Conservation (phyloP, 2,113 vertebrate genomes). For the Nestor notabilis region DNA sequence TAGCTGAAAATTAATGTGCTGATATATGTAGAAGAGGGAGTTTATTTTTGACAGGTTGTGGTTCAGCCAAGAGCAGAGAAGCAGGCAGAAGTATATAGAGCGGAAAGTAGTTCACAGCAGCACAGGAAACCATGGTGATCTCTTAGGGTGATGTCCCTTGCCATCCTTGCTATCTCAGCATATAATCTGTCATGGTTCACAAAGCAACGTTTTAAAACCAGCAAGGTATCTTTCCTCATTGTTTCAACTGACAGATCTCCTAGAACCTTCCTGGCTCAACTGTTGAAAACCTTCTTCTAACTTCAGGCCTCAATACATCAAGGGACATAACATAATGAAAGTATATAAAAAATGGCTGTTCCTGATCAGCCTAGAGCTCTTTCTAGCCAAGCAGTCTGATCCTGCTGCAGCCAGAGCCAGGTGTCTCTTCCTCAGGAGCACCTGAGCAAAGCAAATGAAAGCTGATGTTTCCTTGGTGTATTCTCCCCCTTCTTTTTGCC, state of each 20-base stretch:
- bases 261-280: neutral
- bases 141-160: neutral
- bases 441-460: neutral
- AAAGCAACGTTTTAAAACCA: neutral
- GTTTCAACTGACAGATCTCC: neutral
- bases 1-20: neutral
- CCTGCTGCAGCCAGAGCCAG: neutral
- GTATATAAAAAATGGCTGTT: neutral
- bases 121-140: neutral
- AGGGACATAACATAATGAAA: neutral
- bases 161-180: neutral
- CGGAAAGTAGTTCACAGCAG: neutral
- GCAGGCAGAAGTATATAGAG: neutral
- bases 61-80: neutral
- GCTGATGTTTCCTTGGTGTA: neutral
- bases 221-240: neutral
- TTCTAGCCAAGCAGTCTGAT: neutral
- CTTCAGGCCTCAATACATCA: neutral
- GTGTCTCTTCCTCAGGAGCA: neutral
- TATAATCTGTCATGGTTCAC: neutral
- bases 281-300: neutral
- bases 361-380: neutral
- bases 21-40: neutral
- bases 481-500: neutral
- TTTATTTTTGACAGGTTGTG: neutral